Conservation (phyloP, 1,140 invertebrate genomes). For the Hyposmocoma kahamanoa region DNA sequence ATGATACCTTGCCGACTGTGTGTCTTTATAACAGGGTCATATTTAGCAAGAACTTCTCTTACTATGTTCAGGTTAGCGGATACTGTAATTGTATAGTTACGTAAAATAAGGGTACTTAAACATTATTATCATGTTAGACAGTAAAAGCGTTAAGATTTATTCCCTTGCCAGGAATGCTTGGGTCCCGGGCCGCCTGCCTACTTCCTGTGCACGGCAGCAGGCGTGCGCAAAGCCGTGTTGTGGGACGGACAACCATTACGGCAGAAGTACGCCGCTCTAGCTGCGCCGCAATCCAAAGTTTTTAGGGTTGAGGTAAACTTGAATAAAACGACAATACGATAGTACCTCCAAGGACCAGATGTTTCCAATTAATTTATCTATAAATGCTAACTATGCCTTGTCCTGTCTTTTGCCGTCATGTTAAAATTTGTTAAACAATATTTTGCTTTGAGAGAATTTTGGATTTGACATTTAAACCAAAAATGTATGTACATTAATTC, state of each 20-base stretch:
- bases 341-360: no score
- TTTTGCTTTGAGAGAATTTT: no score
- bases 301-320: constrained; percentile 76
- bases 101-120: background rate
- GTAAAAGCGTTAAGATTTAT: background rate
- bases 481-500: no score
- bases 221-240: constrained; percentile 75
- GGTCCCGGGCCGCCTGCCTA: constrained; percentile 81
- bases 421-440: no score
- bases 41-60: constrained; percentile 77
- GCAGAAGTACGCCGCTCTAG: constrained; percentile 67
- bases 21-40: constrained; percentile 79
- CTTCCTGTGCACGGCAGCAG: constrained; percentile 75
- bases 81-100: background rate
- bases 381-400: no score
- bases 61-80: constrained; percentile 72
- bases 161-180: constrained; percentile 78
- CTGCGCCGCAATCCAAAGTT: constrained; percentile 75
- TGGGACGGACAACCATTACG: constrained; percentile 73
- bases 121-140: no score
- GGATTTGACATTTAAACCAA: no score
- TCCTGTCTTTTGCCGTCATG: no score
- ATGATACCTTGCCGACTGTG: constrained; percentile 71
- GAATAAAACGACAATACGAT: no score
- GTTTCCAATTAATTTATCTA: no score